Percentiles rank a stretch among this genome's conserved stretches.
phyloP scores from a whole-genome alignment of 2,888 invertebrate genomes.

The Epistrophella euchroma region DNA sequence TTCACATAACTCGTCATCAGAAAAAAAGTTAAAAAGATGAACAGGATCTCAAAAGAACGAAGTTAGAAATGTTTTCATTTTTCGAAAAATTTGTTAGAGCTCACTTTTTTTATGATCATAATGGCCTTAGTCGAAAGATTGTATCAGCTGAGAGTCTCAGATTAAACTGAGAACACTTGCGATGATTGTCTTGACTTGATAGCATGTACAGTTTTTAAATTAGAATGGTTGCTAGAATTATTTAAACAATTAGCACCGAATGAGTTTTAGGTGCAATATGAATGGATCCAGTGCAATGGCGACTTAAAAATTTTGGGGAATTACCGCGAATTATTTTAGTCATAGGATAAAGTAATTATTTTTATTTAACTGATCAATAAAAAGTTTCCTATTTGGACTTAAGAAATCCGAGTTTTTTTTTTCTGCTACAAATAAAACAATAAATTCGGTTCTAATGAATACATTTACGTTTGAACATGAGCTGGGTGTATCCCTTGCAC shows the following conservation, averaged over 20 bases:
- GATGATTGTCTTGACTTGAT: conserved; percentile 12
- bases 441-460: too few relatives aligned
- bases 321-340: background rate
- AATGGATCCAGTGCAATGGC: background rate
- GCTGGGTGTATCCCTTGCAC: too few relatives aligned
- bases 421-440: too few relatives aligned
- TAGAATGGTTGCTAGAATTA: conserved; percentile 23
- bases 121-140: background rate
- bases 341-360: background rate
- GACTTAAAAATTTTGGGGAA: conserved; percentile 7
- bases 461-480: too few relatives aligned
- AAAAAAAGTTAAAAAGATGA: conserved; percentile 28
- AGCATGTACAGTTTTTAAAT: conserved; percentile 14
- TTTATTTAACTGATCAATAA: background rate
- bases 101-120: conserved; percentile 47
- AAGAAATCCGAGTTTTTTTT: too few relatives aligned
- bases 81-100: background rate
- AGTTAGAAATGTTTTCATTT: background rate
- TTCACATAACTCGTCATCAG: conserved; percentile 29
- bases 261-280: background rate
- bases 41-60: conserved; percentile 23
- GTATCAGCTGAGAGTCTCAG: background rate
- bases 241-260: conserved; percentile 7
- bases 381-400: too few relatives aligned
- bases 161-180: conserved; percentile 36